Evolutionary conservation across 1,140 invertebrate species (phyloP), one percentile per base, ranked within the genome.

Genomic region (Neuroterus valhalla): DNA sequence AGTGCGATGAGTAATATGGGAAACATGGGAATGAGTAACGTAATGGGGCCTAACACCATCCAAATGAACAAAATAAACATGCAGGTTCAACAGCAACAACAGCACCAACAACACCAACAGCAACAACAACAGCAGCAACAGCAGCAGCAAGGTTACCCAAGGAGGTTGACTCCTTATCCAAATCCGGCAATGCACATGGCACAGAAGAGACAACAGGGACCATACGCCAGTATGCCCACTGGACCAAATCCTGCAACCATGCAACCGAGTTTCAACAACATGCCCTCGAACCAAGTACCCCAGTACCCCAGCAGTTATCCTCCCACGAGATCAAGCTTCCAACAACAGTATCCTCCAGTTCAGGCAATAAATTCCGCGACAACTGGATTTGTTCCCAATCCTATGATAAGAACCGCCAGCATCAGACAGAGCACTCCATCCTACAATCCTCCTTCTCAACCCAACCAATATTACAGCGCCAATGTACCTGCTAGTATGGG

Each of bases 151-250:
- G 84, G 79, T 19, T 88, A 88, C 67, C 91, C 91, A 48, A 92
- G 95, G 78, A 91, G 96, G 82, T 91, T 96, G 87, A 91, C 94
- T 21, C 95, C 96, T 0, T 97, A 96, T 89, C 95, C 95, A 2
- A 93, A 92, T 68, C 94, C 95, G 8, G 92, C 93, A 26, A 95
- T 96, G 93, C 94, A 96, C 82, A 95, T 96, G 92, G 92, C 92
- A 42, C 95, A 96, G 82, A 96, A 96, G 84, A 92, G 95, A 66
- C 86, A 88, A 71, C 88, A 90, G 46, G 70, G 80, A 8, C 77
- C 86, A 26, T 85, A 85, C 81, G 31, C 76, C 70, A 38, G 6
- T 38, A 38, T 38, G 31, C 31, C 31, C 31, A 19, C 71, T 74
- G 71, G 83, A 70, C 72, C 80, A 10, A 84, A 81, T 46, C 74